Conservation (phyloP, 2,113 vertebrate genomes). For the Rutilus rutilus region DNA sequence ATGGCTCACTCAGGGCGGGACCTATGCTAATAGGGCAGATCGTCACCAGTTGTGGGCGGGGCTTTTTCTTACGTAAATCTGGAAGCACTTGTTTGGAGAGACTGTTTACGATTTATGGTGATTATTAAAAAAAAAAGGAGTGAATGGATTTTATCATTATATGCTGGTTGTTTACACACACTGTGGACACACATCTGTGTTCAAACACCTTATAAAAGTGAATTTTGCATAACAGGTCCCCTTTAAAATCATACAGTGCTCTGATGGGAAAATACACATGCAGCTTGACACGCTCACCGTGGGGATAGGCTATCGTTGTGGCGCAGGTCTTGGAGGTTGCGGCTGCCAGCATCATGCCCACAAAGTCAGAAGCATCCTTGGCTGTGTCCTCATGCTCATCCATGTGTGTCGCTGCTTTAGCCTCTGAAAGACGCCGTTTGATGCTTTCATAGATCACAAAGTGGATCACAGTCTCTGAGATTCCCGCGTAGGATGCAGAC, state of each 20-base stretch:
- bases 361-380: slow-evolving; percentile 91
- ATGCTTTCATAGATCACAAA: slow-evolving; percentile 99
- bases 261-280: not conserved
- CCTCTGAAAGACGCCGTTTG: slow-evolving; percentile 87
- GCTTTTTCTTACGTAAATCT: too few relatives aligned
- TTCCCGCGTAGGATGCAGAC: slow-evolving; percentile 97
- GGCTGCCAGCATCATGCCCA: slow-evolving; percentile 96
- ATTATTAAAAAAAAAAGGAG: too few relatives aligned
- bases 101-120: too few relatives aligned
- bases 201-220: not conserved
- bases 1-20: too few relatives aligned
- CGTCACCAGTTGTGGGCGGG: too few relatives aligned
- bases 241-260: not conserved
- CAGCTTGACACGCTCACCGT: slow-evolving; percentile 78
- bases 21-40: too few relatives aligned
- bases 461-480: slow-evolving; percentile 98
- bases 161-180: too few relatives aligned
- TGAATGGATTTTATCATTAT: too few relatives aligned
- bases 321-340: slow-evolving; percentile 98
- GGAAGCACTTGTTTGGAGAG: too few relatives aligned
- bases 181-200: too few relatives aligned
- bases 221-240: not conserved
- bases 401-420: slow-evolving; percentile 81
- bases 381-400: slow-evolving; percentile 82
- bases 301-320: slow-evolving; percentile 94